Conservation (phyloP, 2,797 vertebrate species). For the Lepidocolaptes lacrymiger region DNA sequence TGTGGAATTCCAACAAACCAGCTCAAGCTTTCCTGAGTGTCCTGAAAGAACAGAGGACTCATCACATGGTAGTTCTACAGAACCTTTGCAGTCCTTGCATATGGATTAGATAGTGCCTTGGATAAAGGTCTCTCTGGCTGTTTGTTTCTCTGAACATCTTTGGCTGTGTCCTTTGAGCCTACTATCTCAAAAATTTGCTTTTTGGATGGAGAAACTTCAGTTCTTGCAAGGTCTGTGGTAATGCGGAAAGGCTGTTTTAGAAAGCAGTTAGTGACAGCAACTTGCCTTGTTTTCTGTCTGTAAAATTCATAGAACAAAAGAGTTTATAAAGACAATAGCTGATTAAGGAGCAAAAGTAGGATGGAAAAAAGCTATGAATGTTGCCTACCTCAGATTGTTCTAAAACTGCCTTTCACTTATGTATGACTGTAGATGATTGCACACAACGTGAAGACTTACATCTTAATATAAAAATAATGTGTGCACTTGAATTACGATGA, state of each 20-base stretch:
- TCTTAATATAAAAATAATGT: neutral
- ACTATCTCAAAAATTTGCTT: neutral
- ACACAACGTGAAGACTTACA: neutral
- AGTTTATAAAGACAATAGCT: neutral
- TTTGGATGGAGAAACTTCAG: neutral
- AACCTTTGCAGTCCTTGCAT: neutral
- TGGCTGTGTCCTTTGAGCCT: neutral
- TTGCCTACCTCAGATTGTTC: neutral
- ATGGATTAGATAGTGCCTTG: neutral
- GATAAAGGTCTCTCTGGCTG: neutral
- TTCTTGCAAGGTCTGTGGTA: neutral
- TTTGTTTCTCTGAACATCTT: neutral
- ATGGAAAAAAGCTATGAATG: neutral
- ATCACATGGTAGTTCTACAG: neutral
- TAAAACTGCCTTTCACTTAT: neutral
- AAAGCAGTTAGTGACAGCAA: neutral
- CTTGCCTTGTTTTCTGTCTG: neutral
- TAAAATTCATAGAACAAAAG: neutral
- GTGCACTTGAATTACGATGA: neutral
- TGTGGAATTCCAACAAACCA: neutral
- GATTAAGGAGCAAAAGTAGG: neutral
- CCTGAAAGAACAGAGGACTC: neutral
- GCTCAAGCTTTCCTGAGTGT: neutral
- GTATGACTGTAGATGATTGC: neutral
- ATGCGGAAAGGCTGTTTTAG: neutral